Percentiles rank a stretch among this genome's conserved stretches.
Conservation (phyloP, 2,888 invertebrate species). For the Gymnocheta viridis region DNA sequence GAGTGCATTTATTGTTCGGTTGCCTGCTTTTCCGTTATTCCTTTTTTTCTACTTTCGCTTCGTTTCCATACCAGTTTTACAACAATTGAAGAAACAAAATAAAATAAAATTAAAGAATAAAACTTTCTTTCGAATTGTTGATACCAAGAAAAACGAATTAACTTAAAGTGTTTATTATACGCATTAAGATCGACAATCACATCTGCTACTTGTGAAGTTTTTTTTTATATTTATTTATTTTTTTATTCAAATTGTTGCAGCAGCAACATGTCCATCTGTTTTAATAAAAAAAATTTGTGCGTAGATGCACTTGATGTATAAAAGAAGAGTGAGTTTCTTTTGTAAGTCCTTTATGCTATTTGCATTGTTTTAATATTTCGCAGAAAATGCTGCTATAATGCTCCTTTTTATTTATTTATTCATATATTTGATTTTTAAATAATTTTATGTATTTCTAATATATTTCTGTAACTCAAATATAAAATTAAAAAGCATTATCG, state of each 20-base stretch:
- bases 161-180: slow-evolving; percentile 80
- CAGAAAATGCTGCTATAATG: no score
- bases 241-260: slow-evolving; percentile 23
- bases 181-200: slow-evolving; percentile 77
- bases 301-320: not conserved
- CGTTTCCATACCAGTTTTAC: slow-evolving; percentile 29
- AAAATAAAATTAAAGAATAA: slow-evolving; percentile 47
- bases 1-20: not conserved
- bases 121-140: slow-evolving; percentile 53
- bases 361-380: not conserved
- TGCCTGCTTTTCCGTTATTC: slow-evolving; percentile 12
- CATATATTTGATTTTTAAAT: no score
- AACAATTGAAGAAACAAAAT: slow-evolving; percentile 40
- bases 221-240: slow-evolving; percentile 7
- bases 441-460: no score
- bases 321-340: no score
- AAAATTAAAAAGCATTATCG: no score
- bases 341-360: not conserved
- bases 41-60: slow-evolving; percentile 1
- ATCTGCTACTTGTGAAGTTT: slow-evolving; percentile 55
- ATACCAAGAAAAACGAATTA: slow-evolving; percentile 78
- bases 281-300: not conserved
- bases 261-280: not conserved
- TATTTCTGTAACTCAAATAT: no score
- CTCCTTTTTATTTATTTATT: no score